phyloP scores from a whole-genome alignment of 2,797 vertebrate genomes.

The Chloroceryle amazona region DNA sequence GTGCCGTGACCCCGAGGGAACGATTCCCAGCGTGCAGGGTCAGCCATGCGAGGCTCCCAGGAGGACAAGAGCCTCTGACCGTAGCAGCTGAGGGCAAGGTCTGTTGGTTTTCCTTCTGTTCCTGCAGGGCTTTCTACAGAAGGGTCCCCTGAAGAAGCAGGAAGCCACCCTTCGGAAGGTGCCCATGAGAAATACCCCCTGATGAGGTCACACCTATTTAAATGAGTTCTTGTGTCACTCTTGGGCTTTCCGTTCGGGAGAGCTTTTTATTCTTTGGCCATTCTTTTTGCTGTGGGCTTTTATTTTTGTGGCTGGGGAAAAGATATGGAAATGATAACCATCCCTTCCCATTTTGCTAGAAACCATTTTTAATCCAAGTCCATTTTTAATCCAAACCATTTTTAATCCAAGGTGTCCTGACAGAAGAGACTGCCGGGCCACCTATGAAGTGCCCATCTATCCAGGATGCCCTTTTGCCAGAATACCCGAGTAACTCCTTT shows the following conservation, averaged over 20 bases:
- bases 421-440: neutral
- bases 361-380: neutral
- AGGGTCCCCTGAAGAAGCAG: neutral
- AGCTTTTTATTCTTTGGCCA: neutral
- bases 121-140: neutral
- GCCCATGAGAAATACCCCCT: neutral
- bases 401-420: neutral
- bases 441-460: neutral
- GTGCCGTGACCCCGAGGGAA: neutral
- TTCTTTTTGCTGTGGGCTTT: too few relatives aligned
- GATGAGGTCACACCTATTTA: neutral
- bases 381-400: neutral
- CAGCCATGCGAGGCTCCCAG: neutral
- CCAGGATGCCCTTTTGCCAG: neutral
- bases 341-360: neutral
- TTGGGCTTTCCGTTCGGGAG: neutral
- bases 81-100: neutral
- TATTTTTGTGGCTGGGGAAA: neutral
- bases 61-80: neutral
- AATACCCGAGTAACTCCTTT: neutral
- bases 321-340: rapidly evolving
- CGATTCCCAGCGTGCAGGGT: neutral
- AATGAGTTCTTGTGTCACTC: neutral
- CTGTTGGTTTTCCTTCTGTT: neutral
- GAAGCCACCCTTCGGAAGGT: neutral